Evolutionary conservation across 1,140 invertebrate genomes (phyloP).

Genomic region (Lethrus apterus): DNA sequence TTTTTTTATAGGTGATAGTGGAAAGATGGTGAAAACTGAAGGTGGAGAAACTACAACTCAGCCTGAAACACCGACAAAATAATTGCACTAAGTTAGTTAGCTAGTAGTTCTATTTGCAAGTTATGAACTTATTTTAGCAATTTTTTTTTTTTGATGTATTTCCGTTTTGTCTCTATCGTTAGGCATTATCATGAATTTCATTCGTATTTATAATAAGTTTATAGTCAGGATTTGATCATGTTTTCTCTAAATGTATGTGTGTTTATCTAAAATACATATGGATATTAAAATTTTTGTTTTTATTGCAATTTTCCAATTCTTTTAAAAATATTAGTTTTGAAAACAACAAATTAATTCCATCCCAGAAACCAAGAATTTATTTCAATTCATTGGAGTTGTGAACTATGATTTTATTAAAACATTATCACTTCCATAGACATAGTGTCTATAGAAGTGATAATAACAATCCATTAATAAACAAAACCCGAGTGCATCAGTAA

Average conservation of each 20-base stretch:
- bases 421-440: no score
- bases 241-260: constrained; percentile 9
- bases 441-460: no score
- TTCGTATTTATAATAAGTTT: constrained; percentile 9
- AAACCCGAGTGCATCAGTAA: no score
- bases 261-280: constrained; percentile 10
- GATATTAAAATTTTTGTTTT: constrained; percentile 7
- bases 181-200: constrained; percentile 6
- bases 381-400: no score
- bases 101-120: constrained; percentile 10
- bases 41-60: not conserved
- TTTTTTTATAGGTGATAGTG: constrained; percentile 27
- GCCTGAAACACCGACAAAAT: not conserved
- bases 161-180: not conserved
- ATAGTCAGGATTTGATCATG: not conserved
- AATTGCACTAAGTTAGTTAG: not conserved
- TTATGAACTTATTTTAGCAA: constrained; percentile 1
- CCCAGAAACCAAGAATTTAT: no score
- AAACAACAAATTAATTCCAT: no score
- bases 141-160: constrained; percentile 1
- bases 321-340: not conserved
- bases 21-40: constrained; percentile 34
- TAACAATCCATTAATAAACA: no score
- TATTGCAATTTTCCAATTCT: constrained; percentile 5
- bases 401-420: no score